phyloP scores from a whole-genome alignment of 2,113 vertebrate species.

The Philantomba maxwellii region DNA sequence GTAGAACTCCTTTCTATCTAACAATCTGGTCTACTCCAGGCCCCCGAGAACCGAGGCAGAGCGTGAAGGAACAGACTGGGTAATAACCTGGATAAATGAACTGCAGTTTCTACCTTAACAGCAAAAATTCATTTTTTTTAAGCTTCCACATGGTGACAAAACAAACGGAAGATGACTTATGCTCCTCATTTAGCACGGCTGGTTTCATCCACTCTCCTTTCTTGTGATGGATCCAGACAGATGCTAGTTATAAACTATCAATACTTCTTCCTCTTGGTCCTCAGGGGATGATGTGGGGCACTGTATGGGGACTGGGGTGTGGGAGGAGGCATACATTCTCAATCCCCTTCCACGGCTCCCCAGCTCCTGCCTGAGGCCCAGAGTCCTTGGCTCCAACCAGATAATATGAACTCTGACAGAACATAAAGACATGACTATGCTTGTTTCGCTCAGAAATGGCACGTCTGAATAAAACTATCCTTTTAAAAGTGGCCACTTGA shows the following conservation, averaged over 20 bases:
- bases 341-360: not conserved
- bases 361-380: not conserved
- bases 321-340: not conserved
- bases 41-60: not conserved
- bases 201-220: not conserved
- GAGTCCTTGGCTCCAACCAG: not conserved
- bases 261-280: not conserved
- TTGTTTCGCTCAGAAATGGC: not conserved
- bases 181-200: not conserved
- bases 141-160: not conserved
- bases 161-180: not conserved
- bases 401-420: not conserved
- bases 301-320: fast-evolving
- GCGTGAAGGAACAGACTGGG: not conserved
- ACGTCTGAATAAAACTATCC: not conserved
- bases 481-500: not conserved
- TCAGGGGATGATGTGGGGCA: not conserved
- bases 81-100: not conserved
- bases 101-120: not conserved
- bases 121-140: not conserved
- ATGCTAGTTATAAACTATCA: not conserved
- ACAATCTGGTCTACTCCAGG: not conserved
- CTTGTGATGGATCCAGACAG: not conserved
- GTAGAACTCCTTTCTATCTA: not conserved
- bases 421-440: not conserved